These are phyloP conservation scores for Pangasius macronema DNA, from an alignment of 2,797 vertebrate species.

Conservation along the genomic window DNA sequence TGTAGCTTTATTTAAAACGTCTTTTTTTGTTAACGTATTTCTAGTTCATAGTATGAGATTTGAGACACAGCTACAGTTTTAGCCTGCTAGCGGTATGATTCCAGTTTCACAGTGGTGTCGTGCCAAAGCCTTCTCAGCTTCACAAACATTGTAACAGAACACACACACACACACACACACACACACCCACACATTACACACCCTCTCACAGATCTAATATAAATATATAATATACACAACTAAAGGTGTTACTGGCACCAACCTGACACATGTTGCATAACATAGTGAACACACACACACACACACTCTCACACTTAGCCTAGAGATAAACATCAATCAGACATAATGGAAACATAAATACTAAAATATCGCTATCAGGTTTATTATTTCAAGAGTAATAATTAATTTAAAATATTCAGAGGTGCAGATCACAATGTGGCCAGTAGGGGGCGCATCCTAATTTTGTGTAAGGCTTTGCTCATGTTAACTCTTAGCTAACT, in stretches of 20 bases:
- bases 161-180: slow-evolving; percentile 19
- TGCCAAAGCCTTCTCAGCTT: slow-evolving; percentile 42
- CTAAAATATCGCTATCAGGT: not conserved
- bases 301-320: not conserved
- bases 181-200: slow-evolving; percentile 15
- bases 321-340: not conserved
- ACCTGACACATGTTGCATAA: slow-evolving; percentile 8
- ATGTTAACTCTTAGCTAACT: not conserved
- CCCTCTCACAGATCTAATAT: slow-evolving; percentile 38
- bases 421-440: not conserved
- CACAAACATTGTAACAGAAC: slow-evolving; percentile 30
- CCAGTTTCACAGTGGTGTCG: slow-evolving; percentile 21
- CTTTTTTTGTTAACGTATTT: not conserved
- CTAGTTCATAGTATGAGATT: not conserved
- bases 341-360: not conserved
- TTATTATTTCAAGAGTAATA: not conserved
- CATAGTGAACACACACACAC: slow-evolving; percentile 5
- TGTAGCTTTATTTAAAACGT: too few species aligned
- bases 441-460: not conserved
- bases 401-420: not conserved
- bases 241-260: slow-evolving; percentile 7
- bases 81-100: not conserved
- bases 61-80: not conserved
- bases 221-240: not conserved
- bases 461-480: not conserved